A percentile compares a stretch with the other conserved stretches of the same genome.
These are phyloP conservation scores for Etheostoma spectabile DNA, from an alignment of 2,113 vertebrate species.

Conservation along the genomic window DNA sequence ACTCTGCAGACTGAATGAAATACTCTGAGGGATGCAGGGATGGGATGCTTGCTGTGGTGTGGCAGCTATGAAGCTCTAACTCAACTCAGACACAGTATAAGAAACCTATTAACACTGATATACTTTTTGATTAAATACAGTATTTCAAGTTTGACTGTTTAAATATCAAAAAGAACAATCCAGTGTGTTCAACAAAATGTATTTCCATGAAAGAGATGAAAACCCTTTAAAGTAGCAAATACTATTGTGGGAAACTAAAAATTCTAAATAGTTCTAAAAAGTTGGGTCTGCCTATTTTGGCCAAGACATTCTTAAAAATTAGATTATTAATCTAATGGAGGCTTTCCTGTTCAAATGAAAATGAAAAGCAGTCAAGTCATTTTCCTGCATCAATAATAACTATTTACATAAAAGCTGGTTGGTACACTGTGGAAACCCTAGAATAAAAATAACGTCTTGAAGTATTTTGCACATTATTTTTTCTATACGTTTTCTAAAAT, in stretches of 20 bases:
- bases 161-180: not conserved
- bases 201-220: not conserved
- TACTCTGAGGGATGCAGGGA: constrained; percentile 21
- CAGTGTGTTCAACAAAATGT: not conserved
- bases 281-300: not conserved
- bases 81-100: not conserved
- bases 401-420: not conserved
- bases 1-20: not conserved
- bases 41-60: constrained; percentile 19
- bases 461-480: not conserved
- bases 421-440: not conserved
- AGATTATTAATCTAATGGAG: not conserved
- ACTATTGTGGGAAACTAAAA: not conserved
- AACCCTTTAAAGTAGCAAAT: not conserved
- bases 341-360: not conserved
- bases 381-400: not conserved
- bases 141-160: not conserved
- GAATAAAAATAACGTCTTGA: not conserved
- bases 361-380: not conserved
- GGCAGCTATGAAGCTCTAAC: not conserved
- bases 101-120: not conserved
- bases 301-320: not conserved
- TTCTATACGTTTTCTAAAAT: not conserved
- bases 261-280: not conserved
- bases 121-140: not conserved